These are phyloP conservation scores for Yponomeuta cagnagella DNA, from an alignment of 2,888 invertebrate genomes.

Conservation along the genomic window DNA sequence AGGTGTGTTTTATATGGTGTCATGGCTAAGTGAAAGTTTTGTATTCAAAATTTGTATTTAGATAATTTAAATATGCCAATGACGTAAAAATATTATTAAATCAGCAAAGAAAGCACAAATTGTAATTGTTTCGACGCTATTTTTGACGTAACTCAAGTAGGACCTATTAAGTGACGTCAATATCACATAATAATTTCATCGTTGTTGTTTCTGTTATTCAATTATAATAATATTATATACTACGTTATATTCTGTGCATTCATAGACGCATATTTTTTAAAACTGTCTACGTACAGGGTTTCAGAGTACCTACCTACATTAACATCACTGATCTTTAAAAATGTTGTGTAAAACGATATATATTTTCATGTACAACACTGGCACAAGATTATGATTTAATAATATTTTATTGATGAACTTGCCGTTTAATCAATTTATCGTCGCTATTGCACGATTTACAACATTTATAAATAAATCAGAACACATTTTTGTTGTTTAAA, in stretches of 20 bases:
- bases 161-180: not conserved
- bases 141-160: not conserved
- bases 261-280: constrained; percentile 5
- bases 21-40: constrained; percentile 22
- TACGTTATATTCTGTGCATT: constrained; percentile 12
- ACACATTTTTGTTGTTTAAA: too few species aligned
- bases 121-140: not conserved
- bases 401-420: too few species aligned
- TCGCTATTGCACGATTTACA: too few species aligned
- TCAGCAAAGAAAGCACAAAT: not conserved
- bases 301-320: constrained; percentile 1
- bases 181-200: constrained; percentile 11
- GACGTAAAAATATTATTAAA: not conserved
- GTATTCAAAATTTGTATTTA: constrained; percentile 15
- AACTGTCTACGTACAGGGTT: constrained; percentile 10
- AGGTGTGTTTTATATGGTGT: constrained; percentile 57
- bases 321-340: too few species aligned
- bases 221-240: constrained; percentile 14
- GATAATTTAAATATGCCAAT: not conserved
- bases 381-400: not conserved
- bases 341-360: not conserved
- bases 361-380: not conserved
- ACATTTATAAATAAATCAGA: too few species aligned
- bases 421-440: too few species aligned
- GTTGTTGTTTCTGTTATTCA: constrained; percentile 14